Base-by-base conservation (phyloP, 2,888 invertebrate genomes). In the Volucella inanis region DNA sequence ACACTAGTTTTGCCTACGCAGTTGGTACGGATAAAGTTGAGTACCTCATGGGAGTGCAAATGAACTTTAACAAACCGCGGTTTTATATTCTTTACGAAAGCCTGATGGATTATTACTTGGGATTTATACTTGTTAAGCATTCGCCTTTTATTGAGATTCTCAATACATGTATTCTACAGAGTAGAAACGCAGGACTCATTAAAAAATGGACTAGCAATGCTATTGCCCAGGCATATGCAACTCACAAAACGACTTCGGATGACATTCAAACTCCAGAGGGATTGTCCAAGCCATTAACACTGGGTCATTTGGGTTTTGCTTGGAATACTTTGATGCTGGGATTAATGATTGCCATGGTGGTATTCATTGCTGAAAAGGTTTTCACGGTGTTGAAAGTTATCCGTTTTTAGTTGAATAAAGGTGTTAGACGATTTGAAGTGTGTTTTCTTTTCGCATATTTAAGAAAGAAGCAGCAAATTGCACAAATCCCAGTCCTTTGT, bases 141-240 rank as follows among this genome's bases (percentile, higher is more conserved):
- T 83, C 83, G 3, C 83, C 67, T 9, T 83, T 78, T 12, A 31
- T 39, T 1, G 67, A 78, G 6, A 78, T 74, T 14, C 10, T 83
- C 0, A 38, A 43, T 18, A 15, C 2, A 3, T 78, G 22, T 8
- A 83, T 83, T 4, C n/a, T 68, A 9, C 38, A 64, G 9, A 15
- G 62, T 0, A 9, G 49, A 45, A 55, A 77, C 1, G 38, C 78
- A 0, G 83, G 83, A 0, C 45, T 83, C 43, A 10, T 72, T 8
- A 0, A 11, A 3, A 83, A 78, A 14, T 83, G 83, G 83, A 12
- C 10, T 3, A 3, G 0, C n/a, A 62, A 83, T 45, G 43, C 67
- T 3, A 12, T 71, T 6, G 0, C 2, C 0, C 71, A 82, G 12
- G 70, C 15, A 0, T 4, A 8, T 18, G 0, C 8, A 4, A n/a